These are phyloP conservation scores for Australoheros facetus DNA, from an alignment of 2,797 vertebrate genomes.

Conservation along the genomic window DNA sequence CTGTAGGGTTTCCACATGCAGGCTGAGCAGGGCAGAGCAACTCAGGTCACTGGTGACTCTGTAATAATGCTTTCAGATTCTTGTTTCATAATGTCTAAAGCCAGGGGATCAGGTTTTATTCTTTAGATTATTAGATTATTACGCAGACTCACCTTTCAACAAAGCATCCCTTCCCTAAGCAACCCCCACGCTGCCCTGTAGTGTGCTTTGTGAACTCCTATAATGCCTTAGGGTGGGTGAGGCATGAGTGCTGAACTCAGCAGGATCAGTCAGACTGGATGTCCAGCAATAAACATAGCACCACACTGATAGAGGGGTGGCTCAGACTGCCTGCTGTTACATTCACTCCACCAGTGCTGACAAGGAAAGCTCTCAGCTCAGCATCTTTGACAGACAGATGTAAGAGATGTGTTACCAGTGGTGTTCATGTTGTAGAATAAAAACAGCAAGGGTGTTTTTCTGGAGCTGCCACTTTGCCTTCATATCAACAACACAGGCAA, in stretches of 20 bases:
- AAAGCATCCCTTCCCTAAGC: background rate
- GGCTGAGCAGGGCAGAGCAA: constrained; percentile 1
- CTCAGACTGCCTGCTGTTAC: background rate
- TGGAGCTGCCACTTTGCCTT: background rate
- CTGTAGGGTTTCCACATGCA: background rate
- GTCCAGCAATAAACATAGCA: background rate
- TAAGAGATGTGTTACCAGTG: background rate
- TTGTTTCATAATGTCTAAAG: background rate
- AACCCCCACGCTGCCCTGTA: background rate
- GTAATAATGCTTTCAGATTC: background rate
- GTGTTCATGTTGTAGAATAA: background rate
- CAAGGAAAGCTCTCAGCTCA: too few relatives aligned
- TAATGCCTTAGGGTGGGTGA: constrained; percentile 40
- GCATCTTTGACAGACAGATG: background rate
- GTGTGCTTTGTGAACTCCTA: constrained; percentile 35
- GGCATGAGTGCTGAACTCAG: constrained; percentile 52
- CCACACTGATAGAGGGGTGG: background rate
- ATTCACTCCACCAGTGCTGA: background rate
- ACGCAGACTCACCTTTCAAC: background rate
- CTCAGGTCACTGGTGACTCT: background rate
- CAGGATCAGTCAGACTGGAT: constrained; percentile 1
- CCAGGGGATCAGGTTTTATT: background rate
- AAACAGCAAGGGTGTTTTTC: background rate
- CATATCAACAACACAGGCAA: background rate
- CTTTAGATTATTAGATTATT: background rate